Base-by-base conservation (phyloP, 1,140 invertebrate genomes). In the Agraylea sexmaculata region DNA sequence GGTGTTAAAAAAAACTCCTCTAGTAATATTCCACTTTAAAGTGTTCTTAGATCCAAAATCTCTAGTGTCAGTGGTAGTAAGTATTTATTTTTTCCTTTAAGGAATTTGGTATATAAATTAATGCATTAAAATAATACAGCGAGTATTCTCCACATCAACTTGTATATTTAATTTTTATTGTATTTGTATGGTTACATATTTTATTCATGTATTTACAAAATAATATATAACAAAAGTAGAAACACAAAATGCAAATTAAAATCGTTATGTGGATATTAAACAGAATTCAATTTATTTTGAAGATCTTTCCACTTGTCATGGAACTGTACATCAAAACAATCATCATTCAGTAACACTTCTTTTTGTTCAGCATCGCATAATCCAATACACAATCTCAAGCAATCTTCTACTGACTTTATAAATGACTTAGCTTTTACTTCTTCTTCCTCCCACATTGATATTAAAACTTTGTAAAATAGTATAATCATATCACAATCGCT, bases 241-340 rank as follows among this genome's bases (percentile, higher is more conserved):
- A 16, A 6, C 19, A 3, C 6, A 36, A 35, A 35, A 35, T 35
- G 13, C 13, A n/a, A n/a, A n/a, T n/a, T n/a, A n/a, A n/a, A n/a
- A n/a, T n/a, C n/a, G n/a, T n/a, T n/a, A n/a, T n/a, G n/a, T n/a
- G n/a, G n/a, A n/a, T n/a, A n/a, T n/a, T n/a, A n/a, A n/a, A n/a
- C n/a, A n/a, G n/a, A n/a, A n/a, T n/a, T n/a, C n/a, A n/a, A n/a
- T n/a, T n/a, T n/a, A n/a, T n/a, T n/a, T n/a, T n/a, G n/a, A n/a
- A 40, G 13, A 30, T 39, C 18, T 35, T 11, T 36, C 46, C 46
- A 49, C 12, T 32, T 11, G 5, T 22, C 23, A 13, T 19, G 3
- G 17, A 49, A 49, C 30, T 42, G 17, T 35, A 42, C 20, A 30
- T 31, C 36, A n/a, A 49, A 45, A 4, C 17, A 31, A 21, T 43